phyloP scores from a whole-genome alignment of 2,113 vertebrate genomes.

The Elaphurus davidianus region DNA sequence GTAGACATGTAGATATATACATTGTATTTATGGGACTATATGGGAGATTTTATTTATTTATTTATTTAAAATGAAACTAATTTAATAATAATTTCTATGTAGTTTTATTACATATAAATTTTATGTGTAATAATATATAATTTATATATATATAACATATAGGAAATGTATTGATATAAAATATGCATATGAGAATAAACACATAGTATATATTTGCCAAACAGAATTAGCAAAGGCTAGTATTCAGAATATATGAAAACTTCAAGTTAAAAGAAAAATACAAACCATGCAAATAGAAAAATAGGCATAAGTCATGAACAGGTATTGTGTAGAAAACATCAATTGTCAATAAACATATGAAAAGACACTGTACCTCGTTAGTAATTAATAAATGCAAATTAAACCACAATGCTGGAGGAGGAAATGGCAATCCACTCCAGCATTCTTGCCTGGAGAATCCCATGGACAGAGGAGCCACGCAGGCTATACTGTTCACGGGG shows the following conservation, averaged over 20 bases:
- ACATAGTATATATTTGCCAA: not conserved
- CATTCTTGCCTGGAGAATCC: not conserved
- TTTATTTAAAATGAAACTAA: not conserved
- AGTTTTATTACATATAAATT: not conserved
- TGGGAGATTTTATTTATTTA: not conserved
- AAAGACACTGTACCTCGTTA: not conserved
- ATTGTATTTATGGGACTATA: not conserved
- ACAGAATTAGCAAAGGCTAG: not conserved
- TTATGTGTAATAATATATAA: not conserved
- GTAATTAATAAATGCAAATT: not conserved
- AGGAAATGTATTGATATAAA: not conserved
- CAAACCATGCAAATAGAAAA: not conserved
- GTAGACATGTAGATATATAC: not conserved
- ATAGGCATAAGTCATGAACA: not conserved
- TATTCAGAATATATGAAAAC: not conserved
- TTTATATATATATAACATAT: not conserved
- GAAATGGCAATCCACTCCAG: not conserved
- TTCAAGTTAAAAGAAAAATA: not conserved
- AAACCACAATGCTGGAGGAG: not conserved
- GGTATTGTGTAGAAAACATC: not conserved
- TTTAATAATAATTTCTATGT: not conserved
- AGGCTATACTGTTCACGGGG: not conserved
- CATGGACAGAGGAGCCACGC: not conserved
- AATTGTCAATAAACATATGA: not conserved
- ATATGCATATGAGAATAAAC: not conserved